Evolutionary conservation across 2,797 vertebrate genomes (phyloP).

Genomic region (Cyclopterus lumpus): DNA sequence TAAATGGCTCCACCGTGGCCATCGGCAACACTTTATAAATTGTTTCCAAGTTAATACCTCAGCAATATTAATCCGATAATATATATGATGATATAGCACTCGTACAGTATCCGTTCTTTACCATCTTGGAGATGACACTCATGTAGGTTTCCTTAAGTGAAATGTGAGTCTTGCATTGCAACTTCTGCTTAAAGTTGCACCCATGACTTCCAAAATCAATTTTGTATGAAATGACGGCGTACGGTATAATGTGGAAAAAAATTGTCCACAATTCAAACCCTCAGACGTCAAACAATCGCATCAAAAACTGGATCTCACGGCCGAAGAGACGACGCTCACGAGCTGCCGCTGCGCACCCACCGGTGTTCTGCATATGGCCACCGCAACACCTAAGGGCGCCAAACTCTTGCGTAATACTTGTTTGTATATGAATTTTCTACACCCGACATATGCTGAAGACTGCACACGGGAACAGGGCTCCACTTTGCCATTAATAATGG

Average conservation of each 20-base stretch:
- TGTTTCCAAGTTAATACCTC: too few relatives aligned
- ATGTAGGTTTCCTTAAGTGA: too few relatives aligned
- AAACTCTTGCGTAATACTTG: constrained; percentile 11
- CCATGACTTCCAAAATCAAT: too few relatives aligned
- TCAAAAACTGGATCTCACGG: constrained; percentile 12
- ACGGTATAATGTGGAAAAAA: neutral
- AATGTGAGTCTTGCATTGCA: too few relatives aligned
- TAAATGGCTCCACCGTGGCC: too few relatives aligned
- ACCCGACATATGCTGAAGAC: constrained; percentile 53
- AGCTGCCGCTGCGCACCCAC: constrained; percentile 42
- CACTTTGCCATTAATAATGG: constrained; percentile 52
- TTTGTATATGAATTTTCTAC: constrained; percentile 61
- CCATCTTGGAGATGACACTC: too few relatives aligned
- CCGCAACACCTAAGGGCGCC: constrained; percentile 34
- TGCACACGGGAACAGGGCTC: constrained; percentile 25
- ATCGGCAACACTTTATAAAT: too few relatives aligned
- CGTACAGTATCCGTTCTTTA: too few relatives aligned
- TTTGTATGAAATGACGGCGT: too few relatives aligned
- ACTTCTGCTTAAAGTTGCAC: too few relatives aligned
- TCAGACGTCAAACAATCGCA: constrained; percentile 7
- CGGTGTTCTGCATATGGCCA: constrained; percentile 35
- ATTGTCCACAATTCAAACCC: constrained; percentile 11
- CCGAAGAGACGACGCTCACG: constrained; percentile 22
- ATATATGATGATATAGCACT: too few relatives aligned
- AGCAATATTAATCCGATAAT: too few relatives aligned